These are phyloP conservation scores for Spicauda simplicius DNA, from an alignment of 2,888 invertebrate genomes.

Conservation along the genomic window DNA sequence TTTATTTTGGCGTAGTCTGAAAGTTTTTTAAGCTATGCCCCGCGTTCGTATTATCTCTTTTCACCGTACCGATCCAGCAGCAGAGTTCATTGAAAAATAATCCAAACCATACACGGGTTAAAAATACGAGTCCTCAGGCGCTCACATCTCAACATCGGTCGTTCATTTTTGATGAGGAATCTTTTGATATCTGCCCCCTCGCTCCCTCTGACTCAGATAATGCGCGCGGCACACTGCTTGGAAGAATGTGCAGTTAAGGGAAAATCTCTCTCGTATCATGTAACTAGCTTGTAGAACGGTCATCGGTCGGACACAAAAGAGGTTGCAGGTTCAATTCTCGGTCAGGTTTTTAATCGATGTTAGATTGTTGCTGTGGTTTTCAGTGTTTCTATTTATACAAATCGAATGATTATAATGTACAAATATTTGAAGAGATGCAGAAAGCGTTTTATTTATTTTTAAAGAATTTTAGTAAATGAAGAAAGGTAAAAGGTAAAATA, in stretches of 20 bases:
- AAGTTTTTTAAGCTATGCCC: conserved; percentile 36
- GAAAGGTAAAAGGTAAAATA: too few species aligned
- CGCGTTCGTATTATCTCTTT: conserved; percentile 29
- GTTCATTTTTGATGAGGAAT: conserved; percentile 81
- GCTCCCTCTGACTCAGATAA: conserved; percentile 63
- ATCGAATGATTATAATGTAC: too few species aligned
- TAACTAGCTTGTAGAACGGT: too few species aligned
- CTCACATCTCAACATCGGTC: conserved; percentile 68
- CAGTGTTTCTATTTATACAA: too few species aligned
- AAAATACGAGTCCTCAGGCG: conserved; percentile 57
- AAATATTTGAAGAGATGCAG: too few species aligned
- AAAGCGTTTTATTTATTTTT: too few species aligned
- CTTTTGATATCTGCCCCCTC: conserved; percentile 73
- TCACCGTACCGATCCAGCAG: conserved; percentile 46
- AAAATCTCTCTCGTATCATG: too few species aligned
- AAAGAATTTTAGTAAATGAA: too few species aligned
- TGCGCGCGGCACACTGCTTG: conserved; percentile 55
- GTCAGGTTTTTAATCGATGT: too few species aligned
- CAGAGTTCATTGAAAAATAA: conserved; percentile 56
- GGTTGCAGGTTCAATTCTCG: too few species aligned
- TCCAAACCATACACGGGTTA: conserved; percentile 54
- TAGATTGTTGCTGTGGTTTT: too few species aligned
- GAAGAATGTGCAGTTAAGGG: neutral
- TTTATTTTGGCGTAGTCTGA: conserved; percentile 33
- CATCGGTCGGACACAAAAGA: too few species aligned